Evolutionary conservation across 2,888 invertebrate species (phyloP).

Genomic region (Polyploca ridens): DNA sequence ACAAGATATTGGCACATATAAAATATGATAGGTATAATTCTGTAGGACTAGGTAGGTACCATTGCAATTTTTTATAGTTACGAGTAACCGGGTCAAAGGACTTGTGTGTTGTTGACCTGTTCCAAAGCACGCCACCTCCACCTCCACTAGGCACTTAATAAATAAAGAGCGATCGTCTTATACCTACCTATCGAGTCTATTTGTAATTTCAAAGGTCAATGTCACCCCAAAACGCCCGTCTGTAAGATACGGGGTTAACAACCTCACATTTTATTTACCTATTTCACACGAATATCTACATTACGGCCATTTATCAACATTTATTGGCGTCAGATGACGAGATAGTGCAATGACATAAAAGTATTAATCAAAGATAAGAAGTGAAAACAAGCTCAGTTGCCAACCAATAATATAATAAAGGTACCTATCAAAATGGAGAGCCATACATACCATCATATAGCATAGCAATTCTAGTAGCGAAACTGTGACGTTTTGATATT

Average conservation of each 20-base stretch:
- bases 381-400: slow-evolving; percentile 14
- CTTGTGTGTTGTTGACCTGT: not conserved
- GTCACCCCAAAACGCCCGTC: slow-evolving; percentile 48
- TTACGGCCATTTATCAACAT: not conserved
- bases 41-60: too few species aligned
- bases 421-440: too few species aligned
- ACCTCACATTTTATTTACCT: slow-evolving; percentile 38
- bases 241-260: slow-evolving; percentile 45
- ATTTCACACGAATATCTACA: slow-evolving; percentile 17
- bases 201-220: slow-evolving; percentile 47
- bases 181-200: slow-evolving; percentile 23
- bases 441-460: slow-evolving; percentile 12
- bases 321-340: slow-evolving; percentile 22
- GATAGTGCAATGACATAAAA: slow-evolving; percentile 10
- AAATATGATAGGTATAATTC: too few species aligned
- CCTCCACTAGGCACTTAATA: not conserved
- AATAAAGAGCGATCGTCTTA: slow-evolving; percentile 25
- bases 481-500: too few species aligned
- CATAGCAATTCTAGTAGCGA: not conserved
- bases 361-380: slow-evolving; percentile 8
- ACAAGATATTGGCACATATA: too few species aligned
- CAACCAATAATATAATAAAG: too few species aligned
- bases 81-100: not conserved
- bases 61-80: too few species aligned
- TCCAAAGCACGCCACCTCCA: not conserved